Evolutionary conservation across 2,797 vertebrate species (phyloP).

Genomic region (Phoxinus dragarum): DNA sequence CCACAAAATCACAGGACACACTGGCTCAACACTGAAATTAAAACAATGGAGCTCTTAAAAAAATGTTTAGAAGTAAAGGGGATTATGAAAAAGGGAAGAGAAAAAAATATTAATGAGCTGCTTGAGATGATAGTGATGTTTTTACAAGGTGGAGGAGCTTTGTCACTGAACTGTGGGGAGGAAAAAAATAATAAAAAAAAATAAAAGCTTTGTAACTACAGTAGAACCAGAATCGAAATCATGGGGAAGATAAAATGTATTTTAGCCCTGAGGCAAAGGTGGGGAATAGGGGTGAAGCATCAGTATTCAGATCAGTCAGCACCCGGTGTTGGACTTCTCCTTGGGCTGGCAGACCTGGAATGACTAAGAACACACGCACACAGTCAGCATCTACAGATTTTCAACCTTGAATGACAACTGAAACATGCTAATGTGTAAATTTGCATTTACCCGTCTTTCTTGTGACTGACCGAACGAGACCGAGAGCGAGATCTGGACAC

Average conservation of each 20-base stretch:
- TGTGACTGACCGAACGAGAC: slow-evolving; percentile 77
- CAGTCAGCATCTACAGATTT: not conserved
- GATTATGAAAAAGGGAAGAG: not conserved
- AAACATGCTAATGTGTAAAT: not conserved
- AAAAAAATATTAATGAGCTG: not conserved
- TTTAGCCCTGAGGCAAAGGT: slow-evolving; percentile 48
- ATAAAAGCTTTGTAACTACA: slow-evolving; percentile 28
- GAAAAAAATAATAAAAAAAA: not conserved
- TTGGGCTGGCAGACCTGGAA: slow-evolving; percentile 59
- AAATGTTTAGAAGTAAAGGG: not conserved
- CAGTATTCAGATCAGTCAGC: slow-evolving; percentile 53
- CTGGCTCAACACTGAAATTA: slow-evolving; percentile 51
- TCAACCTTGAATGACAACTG: not conserved
- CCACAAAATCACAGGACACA: slow-evolving; percentile 44
- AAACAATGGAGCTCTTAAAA: slow-evolving; percentile 43
- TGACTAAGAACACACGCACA: slow-evolving; percentile 39
- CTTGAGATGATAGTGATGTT: slow-evolving; percentile 28
- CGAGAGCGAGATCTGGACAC: slow-evolving; percentile 77
- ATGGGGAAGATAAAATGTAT: slow-evolving; percentile 40
- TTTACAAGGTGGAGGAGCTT: slow-evolving; percentile 13
- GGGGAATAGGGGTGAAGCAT: slow-evolving; percentile 30
- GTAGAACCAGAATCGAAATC: slow-evolving; percentile 37
- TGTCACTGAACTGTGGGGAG: not conserved
- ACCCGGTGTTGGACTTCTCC: slow-evolving; percentile 55
- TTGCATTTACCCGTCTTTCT: slow-evolving; percentile 77